Conservation (phyloP, 2,888 invertebrate genomes). For the Sisyra terminalis region DNA sequence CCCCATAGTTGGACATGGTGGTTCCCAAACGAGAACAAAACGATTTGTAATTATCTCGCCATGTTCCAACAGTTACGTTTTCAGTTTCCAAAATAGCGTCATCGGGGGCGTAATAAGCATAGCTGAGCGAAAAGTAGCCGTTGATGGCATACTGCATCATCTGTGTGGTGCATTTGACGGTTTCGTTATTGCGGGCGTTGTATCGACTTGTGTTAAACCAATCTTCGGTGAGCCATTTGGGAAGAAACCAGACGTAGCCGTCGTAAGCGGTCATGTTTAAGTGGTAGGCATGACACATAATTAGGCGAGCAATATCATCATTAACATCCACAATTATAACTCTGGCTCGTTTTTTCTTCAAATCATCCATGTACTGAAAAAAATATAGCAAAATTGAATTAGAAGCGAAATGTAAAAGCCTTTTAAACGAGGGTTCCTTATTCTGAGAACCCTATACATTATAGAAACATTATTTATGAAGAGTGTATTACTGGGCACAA, state of each 20-base stretch:
- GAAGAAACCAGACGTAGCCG: constrained; percentile 78
- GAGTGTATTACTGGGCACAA: too few relatives aligned
- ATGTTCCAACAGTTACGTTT: constrained; percentile 42
- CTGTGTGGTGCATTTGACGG: constrained; percentile 38
- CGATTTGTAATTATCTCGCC: constrained; percentile 33
- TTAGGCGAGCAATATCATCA: constrained; percentile 50
- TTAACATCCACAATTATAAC: constrained; percentile 71
- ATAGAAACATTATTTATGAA: too few relatives aligned
- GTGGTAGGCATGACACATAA: constrained; percentile 67
- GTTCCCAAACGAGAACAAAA: constrained; percentile 13
- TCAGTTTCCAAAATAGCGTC: constrained; percentile 39
- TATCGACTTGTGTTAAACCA: constrained; percentile 44
- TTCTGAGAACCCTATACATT: too few relatives aligned
- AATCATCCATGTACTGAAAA: constrained; percentile 41
- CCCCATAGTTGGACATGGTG: constrained; percentile 42
- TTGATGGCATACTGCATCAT: constrained; percentile 50
- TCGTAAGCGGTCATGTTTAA: constrained; percentile 49
- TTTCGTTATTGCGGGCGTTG: constrained; percentile 24
- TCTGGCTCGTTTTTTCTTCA: constrained; percentile 46
- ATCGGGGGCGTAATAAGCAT: constrained; percentile 46
- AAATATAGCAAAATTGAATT: constrained; percentile 10
- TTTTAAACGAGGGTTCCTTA: too few relatives aligned
- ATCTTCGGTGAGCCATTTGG: constrained; percentile 46
- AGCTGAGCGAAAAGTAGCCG: constrained; percentile 53
- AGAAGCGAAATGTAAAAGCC: too few relatives aligned